phyloP scores from a whole-genome alignment of 1,140 invertebrate genomes.

The Apis laboriosa region DNA sequence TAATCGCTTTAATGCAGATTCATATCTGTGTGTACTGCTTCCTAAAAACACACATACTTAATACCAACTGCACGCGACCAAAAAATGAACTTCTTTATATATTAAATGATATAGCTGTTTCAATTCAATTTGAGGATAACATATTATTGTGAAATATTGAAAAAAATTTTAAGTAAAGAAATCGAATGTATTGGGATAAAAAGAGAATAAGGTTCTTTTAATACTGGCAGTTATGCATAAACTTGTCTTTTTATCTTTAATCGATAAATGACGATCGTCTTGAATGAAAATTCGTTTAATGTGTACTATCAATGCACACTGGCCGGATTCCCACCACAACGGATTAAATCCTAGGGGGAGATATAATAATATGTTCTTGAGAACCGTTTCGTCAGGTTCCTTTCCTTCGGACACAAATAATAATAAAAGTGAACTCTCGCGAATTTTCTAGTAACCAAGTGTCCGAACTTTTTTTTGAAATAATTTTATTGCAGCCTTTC shows the following conservation, averaged over 20 bases:
- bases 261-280: slow-evolving; percentile 28
- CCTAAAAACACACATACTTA: not conserved
- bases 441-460: not conserved
- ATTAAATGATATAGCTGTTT: not conserved
- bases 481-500: slow-evolving; percentile 15
- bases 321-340: slow-evolving; percentile 36
- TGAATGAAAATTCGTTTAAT: slow-evolving; percentile 33
- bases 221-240: slow-evolving; percentile 28
- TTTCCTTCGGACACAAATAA: not conserved
- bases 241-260: slow-evolving; percentile 10
- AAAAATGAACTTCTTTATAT: not conserved
- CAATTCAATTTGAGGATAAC: slow-evolving; percentile 8
- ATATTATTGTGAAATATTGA: not conserved
- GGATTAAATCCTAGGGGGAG: slow-evolving; percentile 14
- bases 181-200: not conserved
- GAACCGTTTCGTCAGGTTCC: slow-evolving; percentile 15
- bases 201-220: not conserved
- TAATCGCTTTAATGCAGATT: not conserved
- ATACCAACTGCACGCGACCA: not conserved
- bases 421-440: not conserved
- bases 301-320: slow-evolving; percentile 39
- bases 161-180: not conserved
- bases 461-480: not conserved
- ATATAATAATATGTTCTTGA: not conserved
- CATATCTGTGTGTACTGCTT: not conserved